Evolutionary conservation across 2,888 invertebrate species (phyloP), one percentile per base, ranked within the genome.

Genomic region (Stenurella melanura): DNA sequence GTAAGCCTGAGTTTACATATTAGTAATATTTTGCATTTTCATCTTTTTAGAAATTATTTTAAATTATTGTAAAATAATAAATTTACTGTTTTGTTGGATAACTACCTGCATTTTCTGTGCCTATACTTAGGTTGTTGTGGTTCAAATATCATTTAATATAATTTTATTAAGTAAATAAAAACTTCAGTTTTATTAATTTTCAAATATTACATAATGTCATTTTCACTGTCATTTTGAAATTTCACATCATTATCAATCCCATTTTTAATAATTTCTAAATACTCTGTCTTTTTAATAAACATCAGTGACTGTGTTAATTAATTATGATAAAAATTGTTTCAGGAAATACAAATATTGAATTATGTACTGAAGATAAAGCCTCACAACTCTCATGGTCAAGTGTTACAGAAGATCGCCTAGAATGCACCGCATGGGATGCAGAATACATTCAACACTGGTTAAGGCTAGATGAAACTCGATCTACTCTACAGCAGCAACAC

Each of bases 401-500:
- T 83, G 91, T 91, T 3, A 87, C 90, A 21, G 93, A 93, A 70
- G 93, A 93, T 56, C 90, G 92, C 50, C 90, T 90, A 7, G 92
- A 93, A 61, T 92, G 92, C 60, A 91, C 92, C 0, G 91, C 92
- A 80, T 94, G 93, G 90, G 94, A 95, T 84, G 92, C 93, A 0
- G 94, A 94, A 86, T 95, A 94, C 83, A 93, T 95, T 63, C 94
- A 95, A 86, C 94, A 95, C 85, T 95, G 95, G 94, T 89, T 95
- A 70, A 92, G 94, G 86, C 88, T 95, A 83, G 95, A 95, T 85
- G 94, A 95, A 83, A 93, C 94, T 1, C 90, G 94, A 85, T 93
- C 93, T 74, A 93, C 93, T 4, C 85, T 93, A 42, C 93, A 93
- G 83, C 94, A 94, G 84, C 92, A 94, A 82, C 93, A 94, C 86